Percentiles rank a stretch among this genome's conserved stretches.
Evolutionary conservation across 2,797 vertebrate genomes (phyloP).

Genomic region (Euphonia xanthogaster): DNA sequence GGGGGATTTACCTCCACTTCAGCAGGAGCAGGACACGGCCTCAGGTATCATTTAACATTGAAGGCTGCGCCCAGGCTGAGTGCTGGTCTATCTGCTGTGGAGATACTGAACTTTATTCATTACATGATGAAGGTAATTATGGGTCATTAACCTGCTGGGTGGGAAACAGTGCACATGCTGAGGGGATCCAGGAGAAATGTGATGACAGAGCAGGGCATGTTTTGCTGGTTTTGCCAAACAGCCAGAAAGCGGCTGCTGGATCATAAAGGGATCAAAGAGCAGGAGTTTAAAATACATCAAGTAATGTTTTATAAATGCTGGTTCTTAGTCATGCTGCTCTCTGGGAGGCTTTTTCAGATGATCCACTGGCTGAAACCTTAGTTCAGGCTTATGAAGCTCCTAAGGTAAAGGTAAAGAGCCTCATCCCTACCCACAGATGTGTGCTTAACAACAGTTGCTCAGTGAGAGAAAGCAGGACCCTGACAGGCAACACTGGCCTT

Average conservation of each 20-base stretch:
- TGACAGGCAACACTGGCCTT: background rate
- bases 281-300: background rate
- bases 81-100: background rate
- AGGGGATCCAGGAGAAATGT: conserved; percentile 34
- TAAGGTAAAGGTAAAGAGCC: background rate
- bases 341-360: background rate
- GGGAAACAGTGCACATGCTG: background rate
- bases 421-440: background rate
- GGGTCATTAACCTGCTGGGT: conserved; percentile 35
- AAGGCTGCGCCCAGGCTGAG: background rate
- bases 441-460: background rate
- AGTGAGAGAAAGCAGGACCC: background rate
- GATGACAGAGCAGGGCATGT: background rate
- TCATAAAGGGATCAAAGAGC: conserved; percentile 26
- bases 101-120: conserved; percentile 16
- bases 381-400: conserved; percentile 17
- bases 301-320: background rate
- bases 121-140: conserved; percentile 31
- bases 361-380: conserved; percentile 15
- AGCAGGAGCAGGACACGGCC: background rate
- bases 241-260: background rate
- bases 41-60: conserved; percentile 21
- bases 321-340: conserved; percentile 7
- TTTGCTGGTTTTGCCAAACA: conserved; percentile 11
- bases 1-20: background rate